phyloP scores from a whole-genome alignment of 2,797 vertebrate genomes.

The Macroramphosus scolopax region DNA sequence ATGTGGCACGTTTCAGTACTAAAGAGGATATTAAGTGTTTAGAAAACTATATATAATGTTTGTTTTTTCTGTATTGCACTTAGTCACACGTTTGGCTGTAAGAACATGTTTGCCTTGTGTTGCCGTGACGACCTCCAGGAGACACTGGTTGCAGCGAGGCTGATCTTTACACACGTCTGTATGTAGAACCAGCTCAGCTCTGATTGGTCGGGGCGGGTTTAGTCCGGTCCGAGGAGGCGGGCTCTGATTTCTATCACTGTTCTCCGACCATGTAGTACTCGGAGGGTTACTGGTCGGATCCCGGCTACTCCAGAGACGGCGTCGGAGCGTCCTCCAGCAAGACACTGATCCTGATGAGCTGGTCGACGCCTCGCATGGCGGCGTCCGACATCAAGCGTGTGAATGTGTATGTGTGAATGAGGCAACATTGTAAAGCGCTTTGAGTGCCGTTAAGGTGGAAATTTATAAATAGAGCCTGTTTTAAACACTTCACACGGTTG shows the following conservation, averaged over 20 bases:
- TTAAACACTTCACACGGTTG: too few relatives aligned
- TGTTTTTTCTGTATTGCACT: conserved; percentile 94
- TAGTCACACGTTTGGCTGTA: conserved; percentile 84
- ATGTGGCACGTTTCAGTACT: conserved; percentile 72
- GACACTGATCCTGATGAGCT: too few relatives aligned
- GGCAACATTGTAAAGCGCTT: too few relatives aligned
- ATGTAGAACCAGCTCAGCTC: not conserved
- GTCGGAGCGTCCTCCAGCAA: too few relatives aligned
- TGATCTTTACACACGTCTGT: conserved; percentile 16
- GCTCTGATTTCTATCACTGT: conserved; percentile 1
- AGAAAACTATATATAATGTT: conserved; percentile 76
- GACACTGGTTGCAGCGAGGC: conserved; percentile 36
- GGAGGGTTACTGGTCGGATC: too few relatives aligned
- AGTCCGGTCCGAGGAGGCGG: not conserved
- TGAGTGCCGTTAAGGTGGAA: too few relatives aligned
- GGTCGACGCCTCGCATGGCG: too few relatives aligned
- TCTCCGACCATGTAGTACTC: too few relatives aligned
- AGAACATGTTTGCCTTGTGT: conserved; percentile 55
- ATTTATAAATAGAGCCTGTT: too few relatives aligned
- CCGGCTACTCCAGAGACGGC: too few relatives aligned
- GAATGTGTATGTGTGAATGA: too few relatives aligned
- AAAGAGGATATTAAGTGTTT: conserved; percentile 73
- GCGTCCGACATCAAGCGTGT: too few relatives aligned
- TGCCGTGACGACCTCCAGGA: conserved; percentile 31
- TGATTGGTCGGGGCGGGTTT: not conserved